These are phyloP conservation scores for Chrysotoxum bicinctum DNA, from an alignment of 2,888 invertebrate genomes.

Conservation along the genomic window DNA sequence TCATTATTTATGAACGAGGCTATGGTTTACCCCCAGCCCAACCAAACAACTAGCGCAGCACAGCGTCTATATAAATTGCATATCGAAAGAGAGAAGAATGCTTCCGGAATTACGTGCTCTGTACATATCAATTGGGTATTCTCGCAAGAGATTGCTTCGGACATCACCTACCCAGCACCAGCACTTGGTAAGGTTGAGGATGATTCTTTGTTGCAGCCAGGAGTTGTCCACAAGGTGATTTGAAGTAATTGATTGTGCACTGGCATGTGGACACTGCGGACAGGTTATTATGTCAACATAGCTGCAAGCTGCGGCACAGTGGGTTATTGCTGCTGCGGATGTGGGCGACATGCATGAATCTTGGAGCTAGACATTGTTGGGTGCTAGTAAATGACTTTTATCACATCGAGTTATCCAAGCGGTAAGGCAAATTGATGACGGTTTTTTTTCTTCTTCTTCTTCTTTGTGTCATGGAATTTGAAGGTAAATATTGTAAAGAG, in stretches of 20 bases:
- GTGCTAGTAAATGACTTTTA: constrained; percentile 31
- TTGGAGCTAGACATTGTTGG: constrained; percentile 23
- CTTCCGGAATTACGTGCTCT: constrained; percentile 60
- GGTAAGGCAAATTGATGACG: constrained; percentile 26
- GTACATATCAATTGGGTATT: constrained; percentile 28
- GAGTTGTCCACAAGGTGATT: constrained; percentile 40
- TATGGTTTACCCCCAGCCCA: constrained; percentile 10
- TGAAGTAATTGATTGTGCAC: constrained; percentile 53
- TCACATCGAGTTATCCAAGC: constrained; percentile 31
- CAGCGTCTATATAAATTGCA: constrained; percentile 36
- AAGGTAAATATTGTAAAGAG: background rate
- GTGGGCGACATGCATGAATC: constrained; percentile 40
- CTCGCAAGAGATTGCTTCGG: constrained; percentile 3
- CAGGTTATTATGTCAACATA: constrained; percentile 63
- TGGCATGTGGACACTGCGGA: constrained; percentile 36
- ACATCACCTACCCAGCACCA: background rate
- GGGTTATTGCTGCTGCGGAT: constrained; percentile 41
- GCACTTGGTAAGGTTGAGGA: background rate
- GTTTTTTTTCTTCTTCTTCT: background rate
- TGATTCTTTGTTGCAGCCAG: constrained; percentile 4
- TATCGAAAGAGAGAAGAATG: constrained; percentile 42
- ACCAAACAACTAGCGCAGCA: no score
- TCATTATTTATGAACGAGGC: constrained; percentile 62
- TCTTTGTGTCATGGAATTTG: background rate
- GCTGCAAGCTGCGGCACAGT: constrained; percentile 45